Base-by-base conservation (phyloP, 2,113 vertebrate genomes). In the Rattus rattus region DNA sequence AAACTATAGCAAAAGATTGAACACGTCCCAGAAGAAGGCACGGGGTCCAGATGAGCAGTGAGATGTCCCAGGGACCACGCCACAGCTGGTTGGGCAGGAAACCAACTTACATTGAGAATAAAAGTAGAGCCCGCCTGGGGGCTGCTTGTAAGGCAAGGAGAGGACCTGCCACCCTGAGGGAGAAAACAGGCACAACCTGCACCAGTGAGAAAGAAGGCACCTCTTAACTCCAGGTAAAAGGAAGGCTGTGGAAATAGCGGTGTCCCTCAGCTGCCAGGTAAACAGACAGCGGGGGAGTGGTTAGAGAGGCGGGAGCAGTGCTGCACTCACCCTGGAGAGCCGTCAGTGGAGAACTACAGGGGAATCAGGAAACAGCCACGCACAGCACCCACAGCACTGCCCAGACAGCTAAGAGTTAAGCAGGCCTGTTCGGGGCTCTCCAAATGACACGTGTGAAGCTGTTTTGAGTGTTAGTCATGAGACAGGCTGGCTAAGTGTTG, bases 201-300 rank as follows among this genome's bases (percentile, higher is more conserved):
- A 9, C 88, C 73, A 91, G 36, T 91, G 80, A 90, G 80, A 92
- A 93, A 47, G 20, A 79, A 88, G 76, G 16, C 69, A 87, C 39
- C 61, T 72, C 47, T 47, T 90, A 76, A 95, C 77, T 80, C 28
- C 63, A 89, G 84, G 17, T n/a, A 86, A 94, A 88, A 91, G 67
- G 75, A 93, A 67, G 26, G 5, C 47, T 67, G 9, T 49, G 6
- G 36, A 72, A 87, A 88, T 90, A 12, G 19, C 19, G 19, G 47
- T 11, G 59, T 36, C 73, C 16, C 77, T 79, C 59, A 26, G 33
- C 72, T 52, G n/a, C 11, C 39, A 75, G 49, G 39, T 33, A 61
- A 92, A 83, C 43, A 67, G 43, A 43, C 43, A 43, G 43, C 43
- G 43, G 43, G 43, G 43, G 43, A 80, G 13, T 26, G 17, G 67